A percentile compares a stretch with the other conserved stretches of the same genome.
These are phyloP conservation scores for Irena cyanogastra DNA, from an alignment of 2,113 vertebrate genomes.

Conservation along the genomic window DNA sequence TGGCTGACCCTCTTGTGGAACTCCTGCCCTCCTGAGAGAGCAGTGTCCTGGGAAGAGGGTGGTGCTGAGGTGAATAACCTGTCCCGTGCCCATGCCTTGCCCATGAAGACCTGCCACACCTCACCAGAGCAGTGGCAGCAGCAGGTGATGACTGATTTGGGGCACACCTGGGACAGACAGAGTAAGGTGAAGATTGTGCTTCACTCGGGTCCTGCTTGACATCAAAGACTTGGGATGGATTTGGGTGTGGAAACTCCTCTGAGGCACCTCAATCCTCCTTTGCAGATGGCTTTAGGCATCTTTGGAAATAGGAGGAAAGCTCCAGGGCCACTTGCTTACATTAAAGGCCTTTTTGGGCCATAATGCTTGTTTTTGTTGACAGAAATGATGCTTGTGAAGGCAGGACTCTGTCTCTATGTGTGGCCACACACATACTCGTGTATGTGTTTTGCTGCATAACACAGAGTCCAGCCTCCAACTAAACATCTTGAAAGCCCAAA, in stretches of 20 bases:
- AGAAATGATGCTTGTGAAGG: neutral
- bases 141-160: rapidly evolving
- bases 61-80: neutral
- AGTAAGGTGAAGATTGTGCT: neutral
- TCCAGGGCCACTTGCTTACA: neutral
- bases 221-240: neutral
- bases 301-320: neutral
- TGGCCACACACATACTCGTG: rapidly evolving
- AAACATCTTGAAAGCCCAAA: neutral
- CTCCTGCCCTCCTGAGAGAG: neutral
- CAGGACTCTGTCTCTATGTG: neutral
- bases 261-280: neutral
- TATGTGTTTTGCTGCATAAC: neutral
- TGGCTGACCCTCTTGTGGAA: neutral
- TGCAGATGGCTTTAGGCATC: neutral
- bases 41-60: neutral
- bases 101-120: neutral
- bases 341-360: neutral
- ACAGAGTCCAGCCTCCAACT: neutral
- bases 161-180: neutral
- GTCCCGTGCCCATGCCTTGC: rapidly evolving
- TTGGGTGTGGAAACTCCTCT: neutral
- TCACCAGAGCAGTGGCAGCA: neutral
- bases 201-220: neutral
- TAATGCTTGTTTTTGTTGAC: neutral